Percentiles rank a stretch among this genome's conserved stretches.
Conservation (phyloP, 92 coral and sea anemone species). For the Blastomussa wellsi region DNA sequence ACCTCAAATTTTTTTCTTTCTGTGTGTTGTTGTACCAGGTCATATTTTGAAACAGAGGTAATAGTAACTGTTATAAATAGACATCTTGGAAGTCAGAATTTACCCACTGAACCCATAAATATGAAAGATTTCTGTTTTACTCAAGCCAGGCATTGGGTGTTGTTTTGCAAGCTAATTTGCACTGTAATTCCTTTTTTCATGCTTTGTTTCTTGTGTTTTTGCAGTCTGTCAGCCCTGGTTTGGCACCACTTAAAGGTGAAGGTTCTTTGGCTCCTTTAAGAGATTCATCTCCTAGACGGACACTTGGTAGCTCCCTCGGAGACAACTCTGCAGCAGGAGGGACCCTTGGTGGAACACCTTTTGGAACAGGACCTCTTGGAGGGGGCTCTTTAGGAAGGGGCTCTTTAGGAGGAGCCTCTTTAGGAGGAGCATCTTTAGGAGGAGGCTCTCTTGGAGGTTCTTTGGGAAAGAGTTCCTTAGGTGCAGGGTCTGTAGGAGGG, state of each 20-base stretch:
- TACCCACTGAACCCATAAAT: too few species aligned
- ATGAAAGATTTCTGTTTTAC: too few species aligned
- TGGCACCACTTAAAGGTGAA: constrained; percentile 85
- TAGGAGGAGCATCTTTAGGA: constrained; percentile 46
- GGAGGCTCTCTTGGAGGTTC: constrained; percentile 65
- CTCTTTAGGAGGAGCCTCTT: too few species aligned
- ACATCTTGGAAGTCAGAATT: too few species aligned
- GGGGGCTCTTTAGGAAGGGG: constrained; percentile 71
- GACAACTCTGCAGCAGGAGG: constrained; percentile 60
- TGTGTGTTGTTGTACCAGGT: too few species aligned
- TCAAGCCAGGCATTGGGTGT: too few species aligned
- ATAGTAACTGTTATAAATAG: too few species aligned
- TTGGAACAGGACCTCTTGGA: constrained; percentile 64
- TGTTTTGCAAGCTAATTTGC: too few species aligned
- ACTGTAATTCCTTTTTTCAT: not conserved
- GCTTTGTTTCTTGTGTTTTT: not conserved
- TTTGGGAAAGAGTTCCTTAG: constrained; percentile 46
- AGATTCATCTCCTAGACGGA: constrained; percentile 64
- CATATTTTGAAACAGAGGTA: too few species aligned
- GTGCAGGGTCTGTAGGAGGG: constrained; percentile 42
- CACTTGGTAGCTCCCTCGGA: constrained; percentile 66
- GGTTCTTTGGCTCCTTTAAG: constrained; percentile 76
- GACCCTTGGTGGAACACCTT: constrained; percentile 39
- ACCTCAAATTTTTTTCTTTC: too few species aligned
- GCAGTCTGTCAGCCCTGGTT: constrained; percentile 40